Evolutionary conservation across 2,888 invertebrate genomes (phyloP).

Genomic region (Thecocarcelia acutangulata): DNA sequence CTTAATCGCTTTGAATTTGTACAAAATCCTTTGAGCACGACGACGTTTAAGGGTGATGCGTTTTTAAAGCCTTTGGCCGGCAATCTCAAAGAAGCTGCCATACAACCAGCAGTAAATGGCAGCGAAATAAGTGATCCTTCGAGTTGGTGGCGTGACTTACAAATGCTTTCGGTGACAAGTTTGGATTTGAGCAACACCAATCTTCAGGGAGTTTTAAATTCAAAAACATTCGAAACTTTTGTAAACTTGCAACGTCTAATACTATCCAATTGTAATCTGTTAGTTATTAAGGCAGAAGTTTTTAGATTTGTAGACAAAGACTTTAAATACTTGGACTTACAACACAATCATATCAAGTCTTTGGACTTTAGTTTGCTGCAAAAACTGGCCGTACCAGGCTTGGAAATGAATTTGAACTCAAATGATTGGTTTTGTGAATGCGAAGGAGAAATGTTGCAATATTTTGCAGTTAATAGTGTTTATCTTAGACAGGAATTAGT

Average conservation of each 20-base stretch:
- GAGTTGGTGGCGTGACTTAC: constrained; percentile 22
- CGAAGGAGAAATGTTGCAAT: constrained; percentile 11
- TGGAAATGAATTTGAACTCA: constrained; percentile 9
- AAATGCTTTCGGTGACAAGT: background rate
- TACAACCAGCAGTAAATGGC: constrained; percentile 21
- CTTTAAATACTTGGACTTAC: constrained; percentile 36
- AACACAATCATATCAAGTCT: constrained; percentile 36
- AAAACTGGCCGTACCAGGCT: background rate
- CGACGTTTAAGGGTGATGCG: background rate
- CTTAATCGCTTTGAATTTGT: constrained; percentile 40
- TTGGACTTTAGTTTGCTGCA: constrained; percentile 27
- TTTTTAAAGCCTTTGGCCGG: constrained; percentile 22
- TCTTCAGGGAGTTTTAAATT: constrained; percentile 5
- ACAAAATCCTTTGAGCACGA: background rate
- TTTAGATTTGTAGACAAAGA: constrained; percentile 6
- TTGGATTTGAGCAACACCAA: constrained; percentile 53
- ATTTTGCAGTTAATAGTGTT: background rate
- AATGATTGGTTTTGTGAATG: constrained; percentile 59
- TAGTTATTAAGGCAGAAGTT: background rate
- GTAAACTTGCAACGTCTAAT: background rate
- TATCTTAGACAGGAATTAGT: constrained; percentile 1
- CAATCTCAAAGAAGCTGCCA: background rate
- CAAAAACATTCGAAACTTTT: constrained; percentile 27
- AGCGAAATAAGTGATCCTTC: constrained; percentile 13
- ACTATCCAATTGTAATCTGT: constrained; percentile 46